These are phyloP conservation scores for Eclectus roratus DNA, from an alignment of 2,113 vertebrate genomes.

Conservation along the genomic window DNA sequence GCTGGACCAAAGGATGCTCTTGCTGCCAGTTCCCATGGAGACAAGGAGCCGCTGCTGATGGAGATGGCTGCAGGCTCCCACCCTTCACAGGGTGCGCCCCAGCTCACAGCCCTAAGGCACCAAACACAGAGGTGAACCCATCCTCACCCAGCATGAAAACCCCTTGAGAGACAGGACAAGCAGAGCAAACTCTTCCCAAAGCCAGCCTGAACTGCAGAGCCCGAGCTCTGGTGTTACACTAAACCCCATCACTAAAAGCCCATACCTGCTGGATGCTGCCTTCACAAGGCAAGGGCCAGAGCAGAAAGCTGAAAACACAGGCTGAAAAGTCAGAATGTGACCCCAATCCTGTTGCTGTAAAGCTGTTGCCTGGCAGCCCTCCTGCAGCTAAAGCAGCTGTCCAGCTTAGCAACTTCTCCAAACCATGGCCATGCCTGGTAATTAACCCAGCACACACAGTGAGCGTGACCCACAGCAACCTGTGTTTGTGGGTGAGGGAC, in stretches of 20 bases:
- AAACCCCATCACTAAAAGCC: not conserved
- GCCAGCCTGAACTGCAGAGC: not conserved
- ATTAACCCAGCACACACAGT: not conserved
- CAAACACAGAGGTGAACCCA: rapidly evolving
- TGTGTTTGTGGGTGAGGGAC: not conserved
- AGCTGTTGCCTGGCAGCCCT: not conserved
- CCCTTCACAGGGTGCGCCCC: not conserved
- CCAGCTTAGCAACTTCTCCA: not conserved
- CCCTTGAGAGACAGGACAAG: not conserved
- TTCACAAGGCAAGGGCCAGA: not conserved
- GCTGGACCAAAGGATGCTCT: not conserved
- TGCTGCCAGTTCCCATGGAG: constrained; percentile 74
- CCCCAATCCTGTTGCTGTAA: not conserved
- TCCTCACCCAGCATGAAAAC: not conserved
- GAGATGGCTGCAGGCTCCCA: not conserved
- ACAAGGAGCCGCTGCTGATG: constrained; percentile 18
- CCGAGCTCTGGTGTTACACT: rapidly evolving
- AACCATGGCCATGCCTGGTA: not conserved
- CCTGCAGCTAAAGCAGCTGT: not conserved
- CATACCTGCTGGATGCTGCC: not conserved
- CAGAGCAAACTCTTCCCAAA: not conserved
- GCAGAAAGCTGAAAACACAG: not conserved
- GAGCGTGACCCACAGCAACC: not conserved
- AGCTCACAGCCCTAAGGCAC: not conserved
- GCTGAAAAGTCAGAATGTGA: not conserved